Evolutionary conservation across 2,888 invertebrate species (phyloP).

Genomic region (Nowickia ferox): DNA sequence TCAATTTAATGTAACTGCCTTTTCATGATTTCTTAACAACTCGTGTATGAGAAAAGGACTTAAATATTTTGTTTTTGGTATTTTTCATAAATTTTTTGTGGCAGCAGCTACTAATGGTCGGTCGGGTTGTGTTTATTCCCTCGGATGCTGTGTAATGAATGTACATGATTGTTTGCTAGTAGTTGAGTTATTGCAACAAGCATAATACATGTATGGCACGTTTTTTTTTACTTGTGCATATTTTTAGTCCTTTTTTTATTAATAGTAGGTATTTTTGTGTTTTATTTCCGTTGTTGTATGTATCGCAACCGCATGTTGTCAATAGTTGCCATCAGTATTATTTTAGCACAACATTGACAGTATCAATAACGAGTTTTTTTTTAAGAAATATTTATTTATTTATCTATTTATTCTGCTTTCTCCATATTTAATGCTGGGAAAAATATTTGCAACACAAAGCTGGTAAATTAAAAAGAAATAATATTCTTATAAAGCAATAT

Average conservation of each 20-base stretch:
- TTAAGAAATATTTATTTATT: no score
- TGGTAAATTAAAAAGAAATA: not conserved
- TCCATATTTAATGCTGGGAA: slow-evolving; percentile 22
- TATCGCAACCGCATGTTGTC: slow-evolving; percentile 69
- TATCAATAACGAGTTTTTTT: slow-evolving; percentile 62
- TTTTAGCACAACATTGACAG: slow-evolving; percentile 58
- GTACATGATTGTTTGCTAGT: slow-evolving; percentile 50
- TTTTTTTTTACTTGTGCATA: slow-evolving; percentile 7
- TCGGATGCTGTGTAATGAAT: slow-evolving; percentile 23
- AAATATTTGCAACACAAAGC: not conserved
- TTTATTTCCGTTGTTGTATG: slow-evolving; percentile 42
- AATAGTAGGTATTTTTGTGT: not conserved
- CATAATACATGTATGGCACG: slow-evolving; percentile 42
- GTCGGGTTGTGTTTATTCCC: not conserved
- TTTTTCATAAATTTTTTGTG: slow-evolving; percentile 57
- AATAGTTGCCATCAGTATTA: slow-evolving; percentile 53
- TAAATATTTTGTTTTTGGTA: slow-evolving; percentile 14
- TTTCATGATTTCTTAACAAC: slow-evolving; percentile 24
- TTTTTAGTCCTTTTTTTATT: slow-evolving; percentile 11
- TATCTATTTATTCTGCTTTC: not conserved
- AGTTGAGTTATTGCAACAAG: slow-evolving; percentile 58
- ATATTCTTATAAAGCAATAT: not conserved
- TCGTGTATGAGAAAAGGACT: slow-evolving; percentile 24
- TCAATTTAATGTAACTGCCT: slow-evolving; percentile 24
- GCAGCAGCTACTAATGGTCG: slow-evolving; percentile 22